Percentiles rank a stretch among this genome's conserved stretches.
Evolutionary conservation across 2,113 vertebrate genomes (phyloP).

Genomic region (Pithys albifrons): DNA sequence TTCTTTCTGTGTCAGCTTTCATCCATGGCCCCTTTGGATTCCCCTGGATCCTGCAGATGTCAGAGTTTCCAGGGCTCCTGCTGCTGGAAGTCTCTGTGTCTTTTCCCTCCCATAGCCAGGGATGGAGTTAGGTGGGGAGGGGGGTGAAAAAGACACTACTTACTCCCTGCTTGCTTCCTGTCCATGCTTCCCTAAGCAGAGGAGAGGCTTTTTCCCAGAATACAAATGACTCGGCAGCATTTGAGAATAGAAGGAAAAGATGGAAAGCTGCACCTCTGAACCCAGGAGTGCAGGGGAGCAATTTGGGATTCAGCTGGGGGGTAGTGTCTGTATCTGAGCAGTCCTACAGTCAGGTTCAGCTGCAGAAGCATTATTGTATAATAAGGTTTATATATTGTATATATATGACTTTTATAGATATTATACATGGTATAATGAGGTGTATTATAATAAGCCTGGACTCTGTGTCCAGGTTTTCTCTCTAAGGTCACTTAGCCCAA

Average conservation of each 20-base stretch:
- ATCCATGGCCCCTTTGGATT: background rate
- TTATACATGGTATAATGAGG: background rate
- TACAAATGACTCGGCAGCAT: fast-evolving
- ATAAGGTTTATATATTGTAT: background rate
- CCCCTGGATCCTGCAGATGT: background rate
- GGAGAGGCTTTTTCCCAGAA: background rate
- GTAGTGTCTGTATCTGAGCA: background rate
- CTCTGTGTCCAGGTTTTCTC: background rate
- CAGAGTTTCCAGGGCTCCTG: background rate
- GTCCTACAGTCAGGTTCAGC: background rate
- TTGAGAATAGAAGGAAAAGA: background rate
- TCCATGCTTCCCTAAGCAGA: background rate
- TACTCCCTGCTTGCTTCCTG: background rate
- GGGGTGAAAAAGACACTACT: background rate
- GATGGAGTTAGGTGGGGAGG: background rate
- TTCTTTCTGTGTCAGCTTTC: constrained; percentile 35
- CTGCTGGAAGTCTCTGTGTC: background rate
- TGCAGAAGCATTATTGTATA: background rate
- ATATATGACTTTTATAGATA: fast-evolving
- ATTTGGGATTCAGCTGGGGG: fast-evolving
- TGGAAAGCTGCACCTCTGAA: background rate
- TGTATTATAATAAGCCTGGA: background rate
- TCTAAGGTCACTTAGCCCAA: background rate
- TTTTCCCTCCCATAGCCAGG: background rate
- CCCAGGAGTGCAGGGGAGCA: background rate